Evolutionary conservation across 2,113 vertebrate species (phyloP).

Genomic region (Pholis gunnellus): DNA sequence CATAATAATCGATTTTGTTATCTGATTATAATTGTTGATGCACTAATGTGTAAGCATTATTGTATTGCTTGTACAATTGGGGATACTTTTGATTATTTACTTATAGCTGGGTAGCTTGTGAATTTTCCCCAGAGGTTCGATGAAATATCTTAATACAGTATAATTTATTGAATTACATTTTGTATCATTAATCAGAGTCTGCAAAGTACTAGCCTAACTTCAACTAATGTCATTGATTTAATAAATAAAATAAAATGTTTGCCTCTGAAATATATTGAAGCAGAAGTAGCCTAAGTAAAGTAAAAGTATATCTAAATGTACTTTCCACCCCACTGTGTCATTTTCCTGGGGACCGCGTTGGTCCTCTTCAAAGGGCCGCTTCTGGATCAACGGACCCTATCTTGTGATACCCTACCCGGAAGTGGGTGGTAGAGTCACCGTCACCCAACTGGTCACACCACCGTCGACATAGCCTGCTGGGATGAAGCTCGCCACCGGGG

Average conservation of each 20-base stretch:
- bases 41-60: background rate
- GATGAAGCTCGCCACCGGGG: conserved; percentile 79
- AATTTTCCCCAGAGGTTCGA: background rate
- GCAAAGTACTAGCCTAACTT: background rate
- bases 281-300: background rate
- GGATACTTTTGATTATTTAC: background rate
- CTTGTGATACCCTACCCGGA: conserved; percentile 74
- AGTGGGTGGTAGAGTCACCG: conserved; percentile 80
- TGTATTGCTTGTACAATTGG: background rate
- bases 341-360: background rate
- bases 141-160: background rate
- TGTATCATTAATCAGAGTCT: background rate
- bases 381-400: conserved; percentile 42
- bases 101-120: background rate
- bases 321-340: background rate
- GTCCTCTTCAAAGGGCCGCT: background rate
- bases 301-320: background rate
- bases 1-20: too few relatives aligned
- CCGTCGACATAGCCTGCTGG: conserved; percentile 74
- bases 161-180: background rate
- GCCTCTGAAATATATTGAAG: background rate
- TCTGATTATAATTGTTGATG: background rate
- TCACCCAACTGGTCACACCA: conserved; percentile 76
- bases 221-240: background rate
- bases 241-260: background rate